Evolutionary conservation across 2,113 vertebrate genomes (phyloP).

Genomic region (Podiceps cristatus): DNA sequence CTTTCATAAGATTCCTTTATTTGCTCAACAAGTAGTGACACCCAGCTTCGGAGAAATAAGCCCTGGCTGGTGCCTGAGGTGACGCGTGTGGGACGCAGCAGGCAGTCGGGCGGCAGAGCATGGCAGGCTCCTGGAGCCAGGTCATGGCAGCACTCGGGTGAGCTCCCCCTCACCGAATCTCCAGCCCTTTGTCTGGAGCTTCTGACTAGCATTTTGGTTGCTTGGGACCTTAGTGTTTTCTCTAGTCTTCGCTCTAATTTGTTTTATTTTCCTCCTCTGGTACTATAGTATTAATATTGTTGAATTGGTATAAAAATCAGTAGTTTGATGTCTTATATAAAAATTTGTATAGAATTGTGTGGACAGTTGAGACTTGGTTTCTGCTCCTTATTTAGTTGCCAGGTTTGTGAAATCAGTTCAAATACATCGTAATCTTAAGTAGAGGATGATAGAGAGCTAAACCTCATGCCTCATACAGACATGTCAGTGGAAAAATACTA

Average conservation of each 20-base stretch:
- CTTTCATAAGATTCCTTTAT: neutral
- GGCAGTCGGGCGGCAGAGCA: rapidly evolving
- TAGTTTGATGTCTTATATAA: neutral
- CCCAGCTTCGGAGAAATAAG: neutral
- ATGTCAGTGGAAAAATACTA: slow-evolving; percentile 43
- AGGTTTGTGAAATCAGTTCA: slow-evolving; percentile 15
- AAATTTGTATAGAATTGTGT: neutral
- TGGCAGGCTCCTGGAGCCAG: neutral
- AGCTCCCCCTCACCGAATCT: neutral
- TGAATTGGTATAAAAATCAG: neutral
- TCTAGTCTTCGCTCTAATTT: neutral
- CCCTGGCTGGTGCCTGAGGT: neutral
- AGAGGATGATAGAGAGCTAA: neutral
- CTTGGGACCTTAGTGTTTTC: neutral
- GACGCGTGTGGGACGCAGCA: neutral
- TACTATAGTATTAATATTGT: neutral
- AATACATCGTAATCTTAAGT: neutral
- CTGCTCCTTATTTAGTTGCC: slow-evolving; percentile 36
- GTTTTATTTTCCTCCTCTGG: neutral
- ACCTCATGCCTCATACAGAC: neutral
- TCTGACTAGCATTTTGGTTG: neutral
- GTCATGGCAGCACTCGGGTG: too few species aligned
- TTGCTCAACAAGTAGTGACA: neutral
- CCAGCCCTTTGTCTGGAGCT: neutral
- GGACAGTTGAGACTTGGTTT: slow-evolving; percentile 21